A percentile compares a stretch with the other conserved stretches of the same genome.
These are phyloP conservation scores for Aulostomus chinensis DNA, from an alignment of 2,797 vertebrate species.

Conservation along the genomic window DNA sequence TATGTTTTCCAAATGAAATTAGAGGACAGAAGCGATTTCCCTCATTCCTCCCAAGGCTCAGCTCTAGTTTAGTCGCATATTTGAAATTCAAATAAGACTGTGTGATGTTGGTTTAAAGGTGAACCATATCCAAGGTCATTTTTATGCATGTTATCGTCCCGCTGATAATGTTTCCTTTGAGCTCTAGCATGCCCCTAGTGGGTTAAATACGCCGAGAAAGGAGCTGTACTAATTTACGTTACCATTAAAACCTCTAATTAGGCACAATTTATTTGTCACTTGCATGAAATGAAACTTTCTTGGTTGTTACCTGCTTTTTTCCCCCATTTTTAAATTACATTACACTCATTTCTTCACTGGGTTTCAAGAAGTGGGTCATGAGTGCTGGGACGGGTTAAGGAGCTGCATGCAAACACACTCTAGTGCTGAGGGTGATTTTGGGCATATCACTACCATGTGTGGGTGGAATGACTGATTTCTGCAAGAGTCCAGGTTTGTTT, in stretches of 20 bases:
- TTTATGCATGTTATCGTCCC: neutral
- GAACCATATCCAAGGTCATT: constrained; percentile 11
- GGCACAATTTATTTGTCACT: neutral
- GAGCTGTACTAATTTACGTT: neutral
- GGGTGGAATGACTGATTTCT: neutral
- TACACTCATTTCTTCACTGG: constrained; percentile 9
- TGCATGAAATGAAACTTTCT: neutral
- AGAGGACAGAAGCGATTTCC: neutral
- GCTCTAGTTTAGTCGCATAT: neutral
- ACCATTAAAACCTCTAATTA: neutral
- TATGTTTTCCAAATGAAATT: constrained; percentile 12
- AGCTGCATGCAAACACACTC: constrained; percentile 22
- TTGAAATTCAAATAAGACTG: constrained; percentile 33
- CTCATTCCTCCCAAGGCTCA: neutral
- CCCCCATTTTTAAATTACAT: constrained; percentile 1
- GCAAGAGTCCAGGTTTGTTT: too few species aligned
- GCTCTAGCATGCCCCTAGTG: neutral
- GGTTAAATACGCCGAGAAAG: too few species aligned
- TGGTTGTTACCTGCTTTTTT: too few species aligned
- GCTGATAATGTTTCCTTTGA: constrained; percentile 1
- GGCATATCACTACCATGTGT: too few species aligned
- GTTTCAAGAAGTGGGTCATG: constrained; percentile 41
- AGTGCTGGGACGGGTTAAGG: constrained; percentile 8
- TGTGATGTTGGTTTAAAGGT: constrained; percentile 12
- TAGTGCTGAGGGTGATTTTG: neutral